Conservation (phyloP, 2,888 invertebrate genomes). For the Erebia palarica region DNA sequence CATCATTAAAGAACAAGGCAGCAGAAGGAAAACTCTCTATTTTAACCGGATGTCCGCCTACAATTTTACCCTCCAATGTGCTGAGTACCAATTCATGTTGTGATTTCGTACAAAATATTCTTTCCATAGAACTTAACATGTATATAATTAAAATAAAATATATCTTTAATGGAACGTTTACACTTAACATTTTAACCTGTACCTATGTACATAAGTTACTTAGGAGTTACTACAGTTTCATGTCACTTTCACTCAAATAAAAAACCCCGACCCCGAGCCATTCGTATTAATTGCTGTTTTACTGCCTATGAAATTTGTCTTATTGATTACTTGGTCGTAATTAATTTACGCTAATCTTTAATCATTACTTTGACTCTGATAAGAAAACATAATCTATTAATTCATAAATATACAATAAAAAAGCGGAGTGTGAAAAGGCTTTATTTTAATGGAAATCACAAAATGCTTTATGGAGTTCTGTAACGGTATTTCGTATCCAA, state of each 20-base stretch:
- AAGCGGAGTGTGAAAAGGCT: not conserved
- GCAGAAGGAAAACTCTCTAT: constrained; percentile 55
- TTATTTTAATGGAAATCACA: constrained; percentile 45
- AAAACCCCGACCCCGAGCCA: not conserved
- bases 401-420: not conserved
- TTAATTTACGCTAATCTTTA: not conserved
- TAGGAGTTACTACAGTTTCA: too few relatives aligned
- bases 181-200: not conserved
- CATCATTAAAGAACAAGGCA: constrained; percentile 59
- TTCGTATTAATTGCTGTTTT: not conserved
- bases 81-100: constrained; percentile 17
- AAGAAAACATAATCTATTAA: too few relatives aligned
- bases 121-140: not conserved
- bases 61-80: constrained; percentile 48
- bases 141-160: not conserved
- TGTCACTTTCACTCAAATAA: not conserved
- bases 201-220: too few relatives aligned
- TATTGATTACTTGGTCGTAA: not conserved
- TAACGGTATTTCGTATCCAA: constrained; percentile 46
- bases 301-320: not conserved
- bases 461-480: constrained; percentile 42
- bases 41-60: constrained; percentile 53
- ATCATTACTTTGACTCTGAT: not conserved
- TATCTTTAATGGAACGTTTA: not conserved
- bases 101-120: constrained; percentile 19